A percentile compares a stretch with the other conserved stretches of the same genome.
phyloP scores from a whole-genome alignment of 2,888 invertebrate genomes.

The Tetranychus piercei region DNA sequence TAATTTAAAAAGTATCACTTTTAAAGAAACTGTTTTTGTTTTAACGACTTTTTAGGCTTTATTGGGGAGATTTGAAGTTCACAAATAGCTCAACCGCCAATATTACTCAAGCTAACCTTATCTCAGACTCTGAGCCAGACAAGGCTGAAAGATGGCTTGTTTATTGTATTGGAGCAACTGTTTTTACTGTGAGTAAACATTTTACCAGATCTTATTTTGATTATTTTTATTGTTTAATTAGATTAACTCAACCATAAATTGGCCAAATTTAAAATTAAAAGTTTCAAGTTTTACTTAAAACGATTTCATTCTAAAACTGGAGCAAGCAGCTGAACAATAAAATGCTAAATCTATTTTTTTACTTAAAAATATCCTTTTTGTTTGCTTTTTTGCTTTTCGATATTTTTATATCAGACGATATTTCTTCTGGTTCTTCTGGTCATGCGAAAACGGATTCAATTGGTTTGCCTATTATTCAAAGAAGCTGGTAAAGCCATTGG shows the following conservation, averaged over 20 bases:
- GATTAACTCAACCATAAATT: neutral
- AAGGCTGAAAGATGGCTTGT: neutral
- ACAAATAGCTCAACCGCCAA: neutral
- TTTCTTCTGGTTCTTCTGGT: conserved; percentile 42
- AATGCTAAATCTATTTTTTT: too few species aligned
- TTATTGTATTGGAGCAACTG: neutral
- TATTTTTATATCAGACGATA: neutral
- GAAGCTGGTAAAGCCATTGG: conserved; percentile 48
- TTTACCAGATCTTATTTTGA: too few species aligned
- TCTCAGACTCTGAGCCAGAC: neutral
- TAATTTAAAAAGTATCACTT: too few species aligned
- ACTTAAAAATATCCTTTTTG: too few species aligned
- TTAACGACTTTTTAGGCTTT: neutral
- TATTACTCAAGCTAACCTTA: neutral
- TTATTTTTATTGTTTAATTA: too few species aligned
- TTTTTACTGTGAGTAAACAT: conserved; percentile 3
- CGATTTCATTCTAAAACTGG: too few species aligned
- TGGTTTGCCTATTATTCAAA: conserved; percentile 45
- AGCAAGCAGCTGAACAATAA: too few species aligned
- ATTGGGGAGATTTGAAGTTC: neutral
- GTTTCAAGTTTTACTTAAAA: too few species aligned
- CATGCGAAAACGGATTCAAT: conserved; percentile 43
- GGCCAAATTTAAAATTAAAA: too few species aligned
- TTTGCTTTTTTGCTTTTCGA: neutral
- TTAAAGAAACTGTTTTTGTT: too few species aligned